phyloP scores from a whole-genome alignment of 2,888 invertebrate species.

The Spicauda simplicius region DNA sequence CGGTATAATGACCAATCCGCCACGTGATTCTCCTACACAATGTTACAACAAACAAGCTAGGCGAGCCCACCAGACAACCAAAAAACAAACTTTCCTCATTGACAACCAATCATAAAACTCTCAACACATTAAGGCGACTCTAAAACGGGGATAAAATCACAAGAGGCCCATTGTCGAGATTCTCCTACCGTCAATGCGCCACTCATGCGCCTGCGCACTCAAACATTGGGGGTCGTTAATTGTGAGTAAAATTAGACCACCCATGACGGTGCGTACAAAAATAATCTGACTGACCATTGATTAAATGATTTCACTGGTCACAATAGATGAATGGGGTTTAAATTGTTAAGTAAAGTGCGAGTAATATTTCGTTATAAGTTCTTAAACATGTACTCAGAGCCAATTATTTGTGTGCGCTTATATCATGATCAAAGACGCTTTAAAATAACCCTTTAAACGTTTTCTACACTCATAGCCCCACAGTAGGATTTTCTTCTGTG shows the following conservation, averaged over 20 bases:
- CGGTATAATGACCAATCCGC: too few relatives aligned
- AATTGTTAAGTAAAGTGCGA: too few relatives aligned
- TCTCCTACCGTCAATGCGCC: constrained; percentile 32
- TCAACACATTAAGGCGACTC: constrained; percentile 20
- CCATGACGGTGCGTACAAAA: constrained; percentile 41
- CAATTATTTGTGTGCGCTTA: too few relatives aligned
- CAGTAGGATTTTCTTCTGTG: too few relatives aligned
- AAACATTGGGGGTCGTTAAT: constrained; percentile 49
- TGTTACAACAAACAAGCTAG: not conserved
- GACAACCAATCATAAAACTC: constrained; percentile 21
- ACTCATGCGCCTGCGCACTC: constrained; percentile 44
- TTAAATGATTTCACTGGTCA: not conserved
- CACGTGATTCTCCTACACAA: too few relatives aligned
- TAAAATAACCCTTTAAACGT: too few relatives aligned
- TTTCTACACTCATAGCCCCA: too few relatives aligned
- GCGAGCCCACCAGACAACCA: not conserved
- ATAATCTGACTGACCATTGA: constrained; percentile 13
- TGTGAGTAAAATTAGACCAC: constrained; percentile 60
- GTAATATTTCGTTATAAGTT: too few relatives aligned
- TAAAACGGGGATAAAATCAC: constrained; percentile 25
- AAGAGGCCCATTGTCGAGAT: constrained; percentile 17
- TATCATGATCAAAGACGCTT: too few relatives aligned
- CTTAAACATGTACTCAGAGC: too few relatives aligned
- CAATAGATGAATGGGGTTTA: not conserved
- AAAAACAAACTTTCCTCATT: not conserved